Evolutionary conservation across 2,888 invertebrate genomes (phyloP).

Genomic region (Phaonia tiefii): DNA sequence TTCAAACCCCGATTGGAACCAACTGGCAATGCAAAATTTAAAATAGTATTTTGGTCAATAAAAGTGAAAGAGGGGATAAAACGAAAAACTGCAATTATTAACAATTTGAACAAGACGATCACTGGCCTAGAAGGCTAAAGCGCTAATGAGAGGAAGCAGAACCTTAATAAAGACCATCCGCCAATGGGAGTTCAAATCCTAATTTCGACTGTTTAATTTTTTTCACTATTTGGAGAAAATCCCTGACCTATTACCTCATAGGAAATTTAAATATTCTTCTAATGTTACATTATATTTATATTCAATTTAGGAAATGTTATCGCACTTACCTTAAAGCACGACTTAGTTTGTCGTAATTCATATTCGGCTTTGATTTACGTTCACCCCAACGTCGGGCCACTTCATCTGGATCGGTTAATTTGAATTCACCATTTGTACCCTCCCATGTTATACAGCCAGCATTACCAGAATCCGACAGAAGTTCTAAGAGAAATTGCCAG

Average conservation of each 20-base stretch:
- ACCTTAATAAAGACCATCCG: no score
- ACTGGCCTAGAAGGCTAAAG: no score
- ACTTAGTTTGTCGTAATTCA: conserved; percentile 99
- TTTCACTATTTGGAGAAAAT: neutral
- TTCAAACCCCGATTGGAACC: no score
- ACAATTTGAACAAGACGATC: no score
- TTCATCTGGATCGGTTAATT: conserved; percentile 98
- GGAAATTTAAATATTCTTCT: neutral
- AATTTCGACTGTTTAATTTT: no score
- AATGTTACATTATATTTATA: neutral
- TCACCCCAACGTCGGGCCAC: conserved; percentile 99
- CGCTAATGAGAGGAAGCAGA: no score
- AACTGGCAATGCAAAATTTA: no score
- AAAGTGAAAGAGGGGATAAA: no score
- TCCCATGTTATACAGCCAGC: conserved; percentile 99
- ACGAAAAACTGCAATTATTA: no score
- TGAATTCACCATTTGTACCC: conserved; percentile 98
- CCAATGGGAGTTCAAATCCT: no score
- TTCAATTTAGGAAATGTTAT: no score
- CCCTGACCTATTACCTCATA: neutral
- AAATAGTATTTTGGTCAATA: no score
- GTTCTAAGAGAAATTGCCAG: conserved; percentile 99
- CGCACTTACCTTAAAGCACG: conserved; percentile 93
- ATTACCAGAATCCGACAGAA: conserved; percentile 97
- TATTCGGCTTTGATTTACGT: conserved; percentile 99